Conservation (phyloP, 1,140 invertebrate genomes). For the Apolygus lucorum region DNA sequence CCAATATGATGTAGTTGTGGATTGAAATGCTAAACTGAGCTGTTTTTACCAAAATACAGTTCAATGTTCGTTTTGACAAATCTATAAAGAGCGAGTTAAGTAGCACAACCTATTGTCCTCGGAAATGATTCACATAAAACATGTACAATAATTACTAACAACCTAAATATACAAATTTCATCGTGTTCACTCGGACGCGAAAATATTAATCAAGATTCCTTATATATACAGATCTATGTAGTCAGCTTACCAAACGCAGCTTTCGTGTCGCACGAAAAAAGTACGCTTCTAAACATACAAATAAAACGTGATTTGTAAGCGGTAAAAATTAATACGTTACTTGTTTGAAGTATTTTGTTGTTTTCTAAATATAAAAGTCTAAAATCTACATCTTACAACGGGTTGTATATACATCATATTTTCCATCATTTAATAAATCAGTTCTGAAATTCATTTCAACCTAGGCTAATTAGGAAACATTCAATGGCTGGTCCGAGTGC, state of each 20-base stretch:
- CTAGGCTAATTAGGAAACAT: constrained; percentile 6
- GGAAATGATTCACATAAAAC: no score
- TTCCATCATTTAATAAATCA: background rate
- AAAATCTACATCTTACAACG: constrained; percentile 9
- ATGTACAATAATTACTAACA: no score
- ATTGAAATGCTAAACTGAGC: no score
- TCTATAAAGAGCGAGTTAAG: no score
- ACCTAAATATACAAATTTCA: no score
- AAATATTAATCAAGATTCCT: no score
- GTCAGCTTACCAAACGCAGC: constrained; percentile 12
- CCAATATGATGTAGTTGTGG: no score
- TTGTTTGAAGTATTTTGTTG: background rate
- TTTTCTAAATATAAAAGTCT: constrained; percentile 2
- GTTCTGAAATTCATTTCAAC: background rate
- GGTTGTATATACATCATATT: background rate
- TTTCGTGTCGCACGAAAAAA: constrained; percentile 1
- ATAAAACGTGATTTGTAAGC: no score
- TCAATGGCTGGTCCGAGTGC: background rate
- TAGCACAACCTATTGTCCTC: no score
- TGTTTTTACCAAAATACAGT: no score
- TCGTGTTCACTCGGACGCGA: no score
- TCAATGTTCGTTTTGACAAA: no score
- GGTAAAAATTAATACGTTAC: background rate
- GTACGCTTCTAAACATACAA: background rate
- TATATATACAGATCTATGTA: background rate